A percentile compares a stretch with the other conserved stretches of the same genome.
Conservation (phyloP, 1,140 invertebrate genomes). For the Drosophila pseudoananassae region DNA sequence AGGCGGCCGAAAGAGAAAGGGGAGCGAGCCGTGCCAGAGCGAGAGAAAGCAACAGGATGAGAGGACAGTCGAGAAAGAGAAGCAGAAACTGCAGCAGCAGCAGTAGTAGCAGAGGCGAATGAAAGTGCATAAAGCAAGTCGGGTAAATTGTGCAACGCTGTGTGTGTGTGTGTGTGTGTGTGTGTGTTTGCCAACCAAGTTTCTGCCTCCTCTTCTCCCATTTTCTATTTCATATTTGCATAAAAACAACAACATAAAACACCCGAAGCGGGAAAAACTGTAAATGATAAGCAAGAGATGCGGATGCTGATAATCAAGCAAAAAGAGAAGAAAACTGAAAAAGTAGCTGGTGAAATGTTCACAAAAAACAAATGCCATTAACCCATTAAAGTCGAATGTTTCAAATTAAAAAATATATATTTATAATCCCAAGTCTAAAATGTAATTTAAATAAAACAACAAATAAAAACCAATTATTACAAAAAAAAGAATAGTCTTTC, state of each 20-base stretch:
- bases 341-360: conserved; percentile 27
- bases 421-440: no score
- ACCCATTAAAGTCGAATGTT: not conserved
- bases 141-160: conserved; percentile 25
- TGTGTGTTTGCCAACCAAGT: conserved; percentile 27
- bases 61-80: not conserved
- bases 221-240: conserved; percentile 26
- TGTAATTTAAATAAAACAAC: no score
- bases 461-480: no score
- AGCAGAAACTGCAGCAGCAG: conserved; percentile 11
- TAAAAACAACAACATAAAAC: conserved; percentile 28
- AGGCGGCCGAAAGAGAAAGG: not conserved
- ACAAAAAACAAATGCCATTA: conserved; percentile 1
- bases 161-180: conserved; percentile 9
- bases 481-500: no score
- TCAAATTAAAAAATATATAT: no score
- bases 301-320: conserved; percentile 50
- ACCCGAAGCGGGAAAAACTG: conserved; percentile 18
- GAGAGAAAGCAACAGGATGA: conserved; percentile 15
- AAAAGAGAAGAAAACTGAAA: conserved; percentile 5
- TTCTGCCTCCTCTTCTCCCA: not conserved
- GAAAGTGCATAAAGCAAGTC: conserved; percentile 58
- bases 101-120: conserved; percentile 33
- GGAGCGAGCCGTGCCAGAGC: conserved; percentile 16
- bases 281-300: conserved; percentile 64